Evolutionary conservation across 2,888 invertebrate genomes (phyloP).

Genomic region (Drosophila peninsularis): DNA sequence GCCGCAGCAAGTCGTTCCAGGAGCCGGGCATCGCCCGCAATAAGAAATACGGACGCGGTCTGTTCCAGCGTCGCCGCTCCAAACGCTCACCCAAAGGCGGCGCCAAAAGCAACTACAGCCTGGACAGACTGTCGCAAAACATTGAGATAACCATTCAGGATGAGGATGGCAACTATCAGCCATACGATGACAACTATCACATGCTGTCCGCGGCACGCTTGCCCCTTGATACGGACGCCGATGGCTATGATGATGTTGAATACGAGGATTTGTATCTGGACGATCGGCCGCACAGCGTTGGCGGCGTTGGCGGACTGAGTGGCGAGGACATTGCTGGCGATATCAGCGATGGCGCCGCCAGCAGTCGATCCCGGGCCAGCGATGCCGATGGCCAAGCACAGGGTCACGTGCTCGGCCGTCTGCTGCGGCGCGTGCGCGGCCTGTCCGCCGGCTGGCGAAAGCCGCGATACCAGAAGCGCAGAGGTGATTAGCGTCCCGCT

Average conservation of each 20-base stretch:
- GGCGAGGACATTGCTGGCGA: conserved; percentile 80
- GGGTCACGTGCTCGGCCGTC: conserved; percentile 81
- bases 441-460: conserved; percentile 84
- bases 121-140: conserved; percentile 83
- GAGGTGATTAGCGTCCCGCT: conserved; percentile 82
- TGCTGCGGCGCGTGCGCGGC: conserved; percentile 83
- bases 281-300: conserved; percentile 61
- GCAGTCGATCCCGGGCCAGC: conserved; percentile 76
- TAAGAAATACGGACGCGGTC: conserved; percentile 81
- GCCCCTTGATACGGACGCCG: conserved; percentile 37
- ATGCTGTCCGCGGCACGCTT: conserved; percentile 57
- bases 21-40: conserved; percentile 80
- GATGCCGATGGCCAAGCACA: conserved; percentile 56
- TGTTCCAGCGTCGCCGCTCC: conserved; percentile 83
- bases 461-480: conserved; percentile 83
- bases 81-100: conserved; percentile 74
- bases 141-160: conserved; percentile 84
- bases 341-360: conserved; percentile 79
- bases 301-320: conserved; percentile 36
- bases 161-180: conserved; percentile 83
- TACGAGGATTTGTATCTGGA: conserved; percentile 71
- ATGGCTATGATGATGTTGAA: conserved; percentile 67
- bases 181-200: conserved; percentile 82
- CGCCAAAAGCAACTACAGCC: conserved; percentile 80
- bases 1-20: conserved; percentile 85